These are phyloP conservation scores for Micromussa lordhowensis DNA, from an alignment of 92 coral and sea anemone species.

Conservation along the genomic window DNA sequence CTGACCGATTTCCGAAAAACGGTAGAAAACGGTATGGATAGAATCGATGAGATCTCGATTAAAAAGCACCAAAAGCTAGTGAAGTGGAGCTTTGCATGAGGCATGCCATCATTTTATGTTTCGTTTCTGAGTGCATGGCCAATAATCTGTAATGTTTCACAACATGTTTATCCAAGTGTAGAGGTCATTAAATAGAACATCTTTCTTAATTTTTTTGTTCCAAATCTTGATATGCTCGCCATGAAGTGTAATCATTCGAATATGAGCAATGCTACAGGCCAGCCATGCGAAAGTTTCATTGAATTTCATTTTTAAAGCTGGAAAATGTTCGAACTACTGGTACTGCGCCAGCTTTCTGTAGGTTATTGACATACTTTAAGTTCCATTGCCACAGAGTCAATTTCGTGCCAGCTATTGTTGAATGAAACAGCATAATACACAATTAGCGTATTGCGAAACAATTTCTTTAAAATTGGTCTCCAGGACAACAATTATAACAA, in stretches of 20 bases:
- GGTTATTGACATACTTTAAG: background rate
- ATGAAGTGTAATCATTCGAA: background rate
- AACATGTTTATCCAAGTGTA: background rate
- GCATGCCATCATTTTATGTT: background rate
- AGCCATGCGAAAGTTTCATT: background rate
- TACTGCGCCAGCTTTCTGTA: background rate
- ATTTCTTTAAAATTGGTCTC: background rate
- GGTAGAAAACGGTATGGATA: too few species aligned
- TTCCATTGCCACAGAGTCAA: background rate
- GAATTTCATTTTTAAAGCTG: too few species aligned
- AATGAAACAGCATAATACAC: background rate
- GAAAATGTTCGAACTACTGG: background rate
- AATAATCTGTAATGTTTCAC: background rate
- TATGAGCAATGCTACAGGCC: background rate
- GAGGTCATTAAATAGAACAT: too few species aligned
- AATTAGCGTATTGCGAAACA: background rate
- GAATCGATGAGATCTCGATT: too few species aligned
- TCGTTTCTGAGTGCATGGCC: background rate
- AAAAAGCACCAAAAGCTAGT: background rate
- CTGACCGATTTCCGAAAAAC: too few species aligned
- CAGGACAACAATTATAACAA: background rate
- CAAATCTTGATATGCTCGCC: too few species aligned
- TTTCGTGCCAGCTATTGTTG: background rate
- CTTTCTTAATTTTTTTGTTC: too few species aligned
- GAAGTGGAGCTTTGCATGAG: background rate